Evolutionary conservation across 1,140 invertebrate genomes (phyloP).

Genomic region (Microplitis demolitor): DNA sequence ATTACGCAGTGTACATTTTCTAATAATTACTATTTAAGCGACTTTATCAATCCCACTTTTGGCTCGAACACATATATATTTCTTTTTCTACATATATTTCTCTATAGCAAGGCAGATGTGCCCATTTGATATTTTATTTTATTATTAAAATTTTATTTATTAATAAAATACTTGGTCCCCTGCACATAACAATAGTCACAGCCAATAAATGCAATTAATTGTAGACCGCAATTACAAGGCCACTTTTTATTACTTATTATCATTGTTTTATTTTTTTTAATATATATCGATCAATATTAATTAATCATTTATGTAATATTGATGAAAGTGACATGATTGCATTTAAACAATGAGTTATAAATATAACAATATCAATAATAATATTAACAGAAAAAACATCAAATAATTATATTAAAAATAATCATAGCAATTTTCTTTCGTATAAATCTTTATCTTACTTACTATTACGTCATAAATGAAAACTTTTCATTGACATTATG

Average conservation of each 20-base stretch:
- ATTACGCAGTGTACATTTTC: background rate
- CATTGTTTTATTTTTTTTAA: background rate
- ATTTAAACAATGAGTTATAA: background rate
- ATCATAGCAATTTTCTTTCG: no score
- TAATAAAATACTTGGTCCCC: conserved; percentile 53
- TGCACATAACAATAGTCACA: conserved; percentile 53
- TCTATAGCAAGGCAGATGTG: background rate
- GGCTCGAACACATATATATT: conserved; percentile 4
- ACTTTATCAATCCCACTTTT: background rate
- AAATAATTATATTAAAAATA: no score
- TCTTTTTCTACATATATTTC: background rate
- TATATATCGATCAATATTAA: background rate
- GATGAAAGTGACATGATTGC: conserved; percentile 9
- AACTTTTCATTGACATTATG: no score
- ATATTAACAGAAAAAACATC: no score
- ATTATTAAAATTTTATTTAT: conserved; percentile 28
- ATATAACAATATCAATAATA: no score
- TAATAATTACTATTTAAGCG: background rate
- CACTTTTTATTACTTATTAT: conserved; percentile 38
- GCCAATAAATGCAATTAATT: conserved; percentile 61
- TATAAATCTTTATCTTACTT: no score
- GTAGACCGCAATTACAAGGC: conserved; percentile 56
- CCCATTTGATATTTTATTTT: background rate
- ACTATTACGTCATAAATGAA: no score
- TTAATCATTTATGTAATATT: background rate